A percentile compares a stretch with the other conserved stretches of the same genome.
Conservation (phyloP, 2,888 invertebrate species). For the Neoitamus cyanurus region DNA sequence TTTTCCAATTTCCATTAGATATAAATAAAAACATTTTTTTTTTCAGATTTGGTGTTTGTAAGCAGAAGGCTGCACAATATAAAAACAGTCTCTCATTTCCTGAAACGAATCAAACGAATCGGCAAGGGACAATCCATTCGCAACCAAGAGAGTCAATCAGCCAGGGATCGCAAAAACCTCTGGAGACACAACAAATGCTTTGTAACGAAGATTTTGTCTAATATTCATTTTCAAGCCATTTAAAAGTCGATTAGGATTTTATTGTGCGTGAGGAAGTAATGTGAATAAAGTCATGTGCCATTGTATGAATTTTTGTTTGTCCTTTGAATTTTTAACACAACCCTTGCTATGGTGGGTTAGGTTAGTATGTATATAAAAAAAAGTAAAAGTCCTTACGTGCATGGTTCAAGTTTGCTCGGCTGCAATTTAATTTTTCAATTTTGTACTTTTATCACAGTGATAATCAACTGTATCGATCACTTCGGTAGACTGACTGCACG, state of each 20-base stretch:
- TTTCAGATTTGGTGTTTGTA: slow-evolving; percentile 70
- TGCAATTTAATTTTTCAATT: no score
- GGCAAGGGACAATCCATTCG: not conserved
- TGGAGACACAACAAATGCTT: slow-evolving; percentile 60
- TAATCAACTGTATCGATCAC: no score
- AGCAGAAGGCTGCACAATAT: slow-evolving; percentile 67
- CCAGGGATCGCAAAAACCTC: slow-evolving; percentile 51
- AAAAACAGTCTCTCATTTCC: slow-evolving; percentile 63
- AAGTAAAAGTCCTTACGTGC: no score
- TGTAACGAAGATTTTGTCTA: slow-evolving; percentile 62
- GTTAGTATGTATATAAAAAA: not conserved
- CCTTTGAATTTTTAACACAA: not conserved
- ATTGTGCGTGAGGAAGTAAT: not conserved
- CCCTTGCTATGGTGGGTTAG: not conserved
- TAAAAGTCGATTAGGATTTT: not conserved
- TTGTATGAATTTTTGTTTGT: not conserved
- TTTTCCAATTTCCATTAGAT: no score
- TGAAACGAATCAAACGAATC: slow-evolving; percentile 57
- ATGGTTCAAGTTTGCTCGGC: no score
- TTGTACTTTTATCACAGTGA: no score
- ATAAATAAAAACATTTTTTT: not conserved
- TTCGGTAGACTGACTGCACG: no score
- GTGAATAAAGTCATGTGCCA: slow-evolving; percentile 16
- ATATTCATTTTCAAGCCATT: slow-evolving; percentile 33
- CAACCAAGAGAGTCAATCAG: not conserved